Evolutionary conservation across 2,113 vertebrate genomes (phyloP).

Genomic region (Dipodomys ordii): DNA sequence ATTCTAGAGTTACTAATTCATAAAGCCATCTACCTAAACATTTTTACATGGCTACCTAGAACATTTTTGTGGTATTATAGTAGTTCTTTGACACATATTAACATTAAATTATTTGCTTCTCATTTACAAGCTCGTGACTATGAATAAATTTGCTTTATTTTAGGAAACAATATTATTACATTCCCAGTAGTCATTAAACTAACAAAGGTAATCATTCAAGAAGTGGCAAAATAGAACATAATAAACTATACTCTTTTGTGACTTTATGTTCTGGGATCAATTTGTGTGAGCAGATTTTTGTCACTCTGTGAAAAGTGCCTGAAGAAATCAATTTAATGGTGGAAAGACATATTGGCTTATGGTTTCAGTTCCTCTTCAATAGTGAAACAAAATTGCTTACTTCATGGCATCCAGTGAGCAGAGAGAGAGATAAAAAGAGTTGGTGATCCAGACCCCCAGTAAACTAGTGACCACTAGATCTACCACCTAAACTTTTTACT

Average conservation of each 20-base stretch:
- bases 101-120: neutral
- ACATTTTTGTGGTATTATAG: neutral
- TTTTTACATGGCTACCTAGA: neutral
- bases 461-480: neutral
- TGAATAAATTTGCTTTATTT: neutral
- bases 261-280: conserved; percentile 1
- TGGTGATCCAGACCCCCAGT: neutral
- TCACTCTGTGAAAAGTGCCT: neutral
- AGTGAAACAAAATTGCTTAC: neutral
- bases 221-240: conserved; percentile 6
- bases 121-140: neutral
- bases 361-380: neutral
- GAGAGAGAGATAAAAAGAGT: neutral
- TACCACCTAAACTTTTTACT: neutral
- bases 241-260: neutral
- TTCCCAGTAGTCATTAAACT: neutral
- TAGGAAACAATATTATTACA: neutral
- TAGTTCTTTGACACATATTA: neutral
- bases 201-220: neutral
- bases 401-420: neutral
- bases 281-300: neutral
- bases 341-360: neutral
- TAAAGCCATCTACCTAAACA: conserved; percentile 14
- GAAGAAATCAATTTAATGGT: neutral
- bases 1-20: neutral